Base-by-base conservation (phyloP, 2,888 invertebrate species). In the Autographa gamma region DNA sequence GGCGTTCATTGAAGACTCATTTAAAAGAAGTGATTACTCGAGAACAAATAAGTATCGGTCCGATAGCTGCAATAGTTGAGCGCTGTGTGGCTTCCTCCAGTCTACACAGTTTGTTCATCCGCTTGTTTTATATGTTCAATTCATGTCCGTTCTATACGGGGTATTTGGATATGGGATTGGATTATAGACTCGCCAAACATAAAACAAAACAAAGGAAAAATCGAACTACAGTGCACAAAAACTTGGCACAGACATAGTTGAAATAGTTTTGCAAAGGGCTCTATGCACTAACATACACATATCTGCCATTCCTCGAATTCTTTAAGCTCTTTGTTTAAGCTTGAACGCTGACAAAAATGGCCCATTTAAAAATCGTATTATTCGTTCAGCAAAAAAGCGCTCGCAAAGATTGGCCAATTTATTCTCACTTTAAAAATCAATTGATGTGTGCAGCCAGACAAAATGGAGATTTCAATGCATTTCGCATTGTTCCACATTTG, bases 341-440 rank as follows among this genome's bases (percentile, higher is more conserved):
- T 38, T 38, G 9, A 5, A 74, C 60, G 41, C 52, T 52, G 3
- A 5, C 43, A 9, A 67, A 66, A 70, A 60, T 52, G 58, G 6
- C 56, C 63, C 68, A 64, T 69, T 79, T 66, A 70, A 73, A 81
- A 74, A 60, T 60, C 54, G 32, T 61, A 73, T 71, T 70, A 71
- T 63, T 69, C 61, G 31, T 18, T 52, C 32, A 60, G n/a, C 60
- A 68, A 73, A 82, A 78, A 82, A 76, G 59, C 60, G 54, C 74
- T 69, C 60, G 71, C 59, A 25, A 76, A 74, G 71, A 80, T 73
- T 80, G 74, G 76, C 77, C 77, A 81, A 82, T 82, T 80, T 82
- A 82, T 80, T 79, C 67, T 79, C 69, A 77, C 74, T 82, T 81
- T 80, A 71, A 83, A 80, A 83, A 80, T 75, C 79, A 76, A 83